Evolutionary conservation across 2,888 invertebrate species (phyloP).

Genomic region (Zygothrica quintamaculata): DNA sequence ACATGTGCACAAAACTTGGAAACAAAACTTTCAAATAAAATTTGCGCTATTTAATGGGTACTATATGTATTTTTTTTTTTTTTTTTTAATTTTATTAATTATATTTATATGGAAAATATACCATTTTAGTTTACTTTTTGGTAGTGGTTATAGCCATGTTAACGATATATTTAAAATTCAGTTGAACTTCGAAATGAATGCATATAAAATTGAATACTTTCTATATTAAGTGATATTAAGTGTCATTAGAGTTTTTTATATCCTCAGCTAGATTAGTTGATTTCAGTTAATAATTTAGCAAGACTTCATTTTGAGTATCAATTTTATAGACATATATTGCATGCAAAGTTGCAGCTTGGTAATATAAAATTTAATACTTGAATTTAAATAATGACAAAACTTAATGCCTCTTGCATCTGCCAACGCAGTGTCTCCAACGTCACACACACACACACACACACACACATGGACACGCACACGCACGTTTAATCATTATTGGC

Average conservation of each 20-base stretch:
- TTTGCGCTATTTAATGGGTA: too few relatives aligned
- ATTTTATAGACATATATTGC: constrained; percentile 20
- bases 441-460: constrained; percentile 21
- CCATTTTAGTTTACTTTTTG: too few relatives aligned
- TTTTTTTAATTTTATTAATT: too few relatives aligned
- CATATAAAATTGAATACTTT: too few relatives aligned
- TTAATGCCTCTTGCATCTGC: constrained; percentile 52
- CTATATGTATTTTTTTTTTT: too few relatives aligned
- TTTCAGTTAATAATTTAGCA: constrained; percentile 1
- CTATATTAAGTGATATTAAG: too few relatives aligned
- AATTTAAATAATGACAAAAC: constrained; percentile 47
- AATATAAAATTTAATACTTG: constrained; percentile 32
- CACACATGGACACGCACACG: constrained; percentile 1
- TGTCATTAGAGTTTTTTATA: not conserved
- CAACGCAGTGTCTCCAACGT: constrained; percentile 25
- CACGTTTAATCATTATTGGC: constrained; percentile 15
- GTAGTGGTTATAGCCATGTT: too few relatives aligned
- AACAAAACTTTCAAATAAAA: too few relatives aligned
- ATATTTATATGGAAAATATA: too few relatives aligned
- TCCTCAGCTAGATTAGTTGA: constrained; percentile 7
- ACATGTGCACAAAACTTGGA: too few relatives aligned
- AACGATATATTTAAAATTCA: too few relatives aligned
- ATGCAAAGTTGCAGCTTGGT: not conserved
- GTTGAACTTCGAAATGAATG: too few relatives aligned
- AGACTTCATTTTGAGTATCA: constrained; percentile 2